These are phyloP conservation scores for Aphaenogaster floridana DNA, from an alignment of 1,140 invertebrate species.

Conservation along the genomic window DNA sequence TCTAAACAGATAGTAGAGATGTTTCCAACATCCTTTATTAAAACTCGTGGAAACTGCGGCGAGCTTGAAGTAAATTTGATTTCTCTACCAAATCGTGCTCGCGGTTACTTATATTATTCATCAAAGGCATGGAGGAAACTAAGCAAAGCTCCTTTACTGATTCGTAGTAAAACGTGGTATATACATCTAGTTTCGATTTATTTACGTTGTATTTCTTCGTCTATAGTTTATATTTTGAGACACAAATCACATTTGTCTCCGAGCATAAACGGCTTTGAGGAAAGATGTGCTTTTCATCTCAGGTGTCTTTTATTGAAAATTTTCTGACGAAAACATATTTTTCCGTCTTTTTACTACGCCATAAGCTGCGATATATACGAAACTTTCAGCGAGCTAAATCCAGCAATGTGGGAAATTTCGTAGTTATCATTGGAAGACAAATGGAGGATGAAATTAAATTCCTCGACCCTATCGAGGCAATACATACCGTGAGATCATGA, in stretches of 20 bases:
- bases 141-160: neutral
- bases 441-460: conserved; percentile 55
- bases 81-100: neutral
- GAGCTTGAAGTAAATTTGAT: conserved; percentile 12
- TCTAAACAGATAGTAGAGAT: neutral
- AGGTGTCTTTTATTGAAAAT: conserved; percentile 69
- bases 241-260: conserved; percentile 56
- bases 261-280: conserved; percentile 11
- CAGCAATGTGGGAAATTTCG: conserved; percentile 31
- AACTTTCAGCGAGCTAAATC: conserved; percentile 18
- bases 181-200: conserved; percentile 32
- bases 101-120: conserved; percentile 33
- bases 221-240: conserved; percentile 11
- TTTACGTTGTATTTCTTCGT: conserved; percentile 26
- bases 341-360: conserved; percentile 39
- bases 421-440: conserved; percentile 44
- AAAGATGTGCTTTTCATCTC: neutral
- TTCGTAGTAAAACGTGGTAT: neutral
- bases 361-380: conserved; percentile 3
- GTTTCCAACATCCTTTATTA: conserved; percentile 33
- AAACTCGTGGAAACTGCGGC: conserved; percentile 1
- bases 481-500: neutral
- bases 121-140: conserved; percentile 12
- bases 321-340: conserved; percentile 71
- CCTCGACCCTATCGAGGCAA: neutral